phyloP scores from a whole-genome alignment of 2,888 invertebrate genomes.

The Crioceris asparagi region DNA sequence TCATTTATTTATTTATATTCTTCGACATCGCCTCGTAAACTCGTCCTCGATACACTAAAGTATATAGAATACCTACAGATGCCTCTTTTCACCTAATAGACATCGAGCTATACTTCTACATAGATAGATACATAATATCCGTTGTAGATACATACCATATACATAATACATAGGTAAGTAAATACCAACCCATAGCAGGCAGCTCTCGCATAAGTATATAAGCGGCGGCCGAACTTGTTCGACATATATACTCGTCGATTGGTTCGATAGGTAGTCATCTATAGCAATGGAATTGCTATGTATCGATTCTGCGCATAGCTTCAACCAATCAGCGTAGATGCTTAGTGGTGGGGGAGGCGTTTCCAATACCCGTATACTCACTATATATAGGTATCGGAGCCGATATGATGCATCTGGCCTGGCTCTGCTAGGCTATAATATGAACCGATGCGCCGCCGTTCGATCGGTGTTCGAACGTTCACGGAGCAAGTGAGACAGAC shows the following conservation, averaged over 20 bases:
- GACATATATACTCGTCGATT: constrained; percentile 30
- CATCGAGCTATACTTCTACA: too few species aligned
- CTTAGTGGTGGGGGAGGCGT: constrained; percentile 20
- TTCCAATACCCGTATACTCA: constrained; percentile 30
- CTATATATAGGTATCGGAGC: neutral
- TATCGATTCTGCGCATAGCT: constrained; percentile 49
- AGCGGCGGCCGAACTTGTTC: constrained; percentile 15
- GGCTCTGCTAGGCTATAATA: too few species aligned
- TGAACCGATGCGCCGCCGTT: too few species aligned
- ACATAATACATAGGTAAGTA: neutral
- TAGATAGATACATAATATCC: too few species aligned
- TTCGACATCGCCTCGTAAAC: too few species aligned
- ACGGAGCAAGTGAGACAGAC: constrained; percentile 17
- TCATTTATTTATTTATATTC: too few species aligned
- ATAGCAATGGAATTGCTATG: constrained; percentile 41
- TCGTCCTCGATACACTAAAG: too few species aligned
- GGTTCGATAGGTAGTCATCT: constrained; percentile 42
- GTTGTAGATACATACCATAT: too few species aligned
- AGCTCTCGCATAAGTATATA: constrained; percentile 17
- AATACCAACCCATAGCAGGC: neutral
- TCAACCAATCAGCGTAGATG: constrained; percentile 42
- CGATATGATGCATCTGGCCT: too few species aligned
- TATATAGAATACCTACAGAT: too few species aligned
- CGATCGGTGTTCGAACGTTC: constrained; percentile 20
- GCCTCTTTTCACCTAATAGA: too few species aligned